Evolutionary conservation across 2,113 vertebrate genomes (phyloP).

Genomic region (Coturnix japonica): DNA sequence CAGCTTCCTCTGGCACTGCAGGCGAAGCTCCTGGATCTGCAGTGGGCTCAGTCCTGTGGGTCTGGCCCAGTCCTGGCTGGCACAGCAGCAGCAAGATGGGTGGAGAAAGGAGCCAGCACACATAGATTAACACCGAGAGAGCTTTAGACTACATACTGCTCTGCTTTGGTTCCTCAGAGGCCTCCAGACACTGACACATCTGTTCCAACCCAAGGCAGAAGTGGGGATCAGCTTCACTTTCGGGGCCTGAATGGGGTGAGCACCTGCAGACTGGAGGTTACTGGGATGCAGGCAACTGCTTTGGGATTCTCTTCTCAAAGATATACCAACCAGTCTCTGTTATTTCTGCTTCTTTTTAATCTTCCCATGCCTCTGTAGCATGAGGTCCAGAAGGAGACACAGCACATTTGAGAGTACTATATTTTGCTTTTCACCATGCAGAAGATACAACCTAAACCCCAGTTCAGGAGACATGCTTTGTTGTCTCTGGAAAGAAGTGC

Average conservation of each 20-base stretch:
- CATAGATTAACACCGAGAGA: neutral
- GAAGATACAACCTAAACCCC: neutral
- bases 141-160: neutral
- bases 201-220: neutral
- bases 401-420: neutral
- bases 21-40: neutral
- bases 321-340: neutral
- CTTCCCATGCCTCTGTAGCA: neutral
- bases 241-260: rapidly evolving
- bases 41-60: neutral
- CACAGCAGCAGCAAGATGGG: neutral
- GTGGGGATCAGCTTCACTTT: neutral
- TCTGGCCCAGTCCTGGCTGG: neutral
- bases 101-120: neutral
- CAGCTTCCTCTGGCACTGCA: neutral
- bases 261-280: neutral
- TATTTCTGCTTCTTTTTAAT: neutral
- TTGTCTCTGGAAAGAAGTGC: neutral
- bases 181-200: neutral
- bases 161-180: neutral
- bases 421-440: neutral
- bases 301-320: neutral
- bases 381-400: neutral
- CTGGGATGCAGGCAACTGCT: rapidly evolving
- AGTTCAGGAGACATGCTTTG: rapidly evolving